phyloP scores from a whole-genome alignment of 2,888 invertebrate species.

The Eupithecia subfuscata region DNA sequence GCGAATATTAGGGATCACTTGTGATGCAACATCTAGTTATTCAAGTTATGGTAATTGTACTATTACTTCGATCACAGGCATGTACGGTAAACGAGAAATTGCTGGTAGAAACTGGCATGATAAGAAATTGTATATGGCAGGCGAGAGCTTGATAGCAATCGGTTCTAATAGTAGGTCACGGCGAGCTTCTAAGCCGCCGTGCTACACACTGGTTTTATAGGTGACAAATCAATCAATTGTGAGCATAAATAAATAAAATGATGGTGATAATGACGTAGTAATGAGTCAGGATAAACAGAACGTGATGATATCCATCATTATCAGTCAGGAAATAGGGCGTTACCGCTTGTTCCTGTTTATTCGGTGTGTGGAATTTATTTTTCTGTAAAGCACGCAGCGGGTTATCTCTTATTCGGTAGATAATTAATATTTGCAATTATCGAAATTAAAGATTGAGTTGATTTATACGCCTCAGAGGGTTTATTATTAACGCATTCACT shows the following conservation, averaged over 20 bases:
- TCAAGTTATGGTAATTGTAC: constrained; percentile 48
- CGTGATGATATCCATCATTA: constrained; percentile 1
- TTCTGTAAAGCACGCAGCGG: background rate
- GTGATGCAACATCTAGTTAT: constrained; percentile 39
- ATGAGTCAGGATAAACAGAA: background rate
- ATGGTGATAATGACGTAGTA: background rate
- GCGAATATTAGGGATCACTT: constrained; percentile 24
- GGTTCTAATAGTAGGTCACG: constrained; percentile 54
- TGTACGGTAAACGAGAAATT: constrained; percentile 33
- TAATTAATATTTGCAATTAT: background rate
- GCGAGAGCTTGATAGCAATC: constrained; percentile 47
- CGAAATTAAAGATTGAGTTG: background rate
- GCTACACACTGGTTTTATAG: constrained; percentile 7
- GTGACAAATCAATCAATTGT: background rate
- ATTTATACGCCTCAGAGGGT: background rate
- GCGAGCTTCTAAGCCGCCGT: constrained; percentile 44
- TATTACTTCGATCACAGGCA: constrained; percentile 38
- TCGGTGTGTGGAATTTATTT: background rate
- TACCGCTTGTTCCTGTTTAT: constrained; percentile 2
- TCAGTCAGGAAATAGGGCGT: constrained; percentile 6
- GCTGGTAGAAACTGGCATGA: constrained; percentile 41
- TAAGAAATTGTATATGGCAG: constrained; percentile 46
- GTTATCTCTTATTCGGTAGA: background rate
- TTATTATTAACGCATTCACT: no score
- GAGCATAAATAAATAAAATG: background rate